A percentile compares a stretch with the other conserved stretches of the same genome.
Evolutionary conservation across 2,797 vertebrate genomes (phyloP).

Genomic region (Propithecus deckenii): DNA sequence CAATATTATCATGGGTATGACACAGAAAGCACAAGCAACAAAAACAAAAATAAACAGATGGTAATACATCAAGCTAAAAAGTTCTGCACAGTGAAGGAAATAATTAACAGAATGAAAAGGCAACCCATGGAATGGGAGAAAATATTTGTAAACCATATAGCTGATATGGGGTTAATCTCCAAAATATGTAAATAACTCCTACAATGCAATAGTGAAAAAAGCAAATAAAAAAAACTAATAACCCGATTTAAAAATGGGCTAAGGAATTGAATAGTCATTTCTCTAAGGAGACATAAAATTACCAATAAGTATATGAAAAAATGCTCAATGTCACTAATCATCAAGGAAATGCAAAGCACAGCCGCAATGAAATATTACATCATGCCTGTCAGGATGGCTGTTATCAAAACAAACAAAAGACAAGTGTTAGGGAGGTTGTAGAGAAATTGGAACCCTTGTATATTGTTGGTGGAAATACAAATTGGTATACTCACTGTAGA

Average conservation of each 20-base stretch:
- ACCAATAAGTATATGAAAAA: neutral
- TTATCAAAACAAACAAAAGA: neutral
- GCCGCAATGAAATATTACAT: neutral
- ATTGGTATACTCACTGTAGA: neutral
- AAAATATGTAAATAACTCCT: neutral
- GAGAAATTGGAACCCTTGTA: neutral
- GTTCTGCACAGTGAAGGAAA: neutral
- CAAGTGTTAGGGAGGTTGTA: neutral
- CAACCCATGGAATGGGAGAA: neutral
- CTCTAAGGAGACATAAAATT: neutral
- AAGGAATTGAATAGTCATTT: neutral
- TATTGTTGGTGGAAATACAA: neutral
- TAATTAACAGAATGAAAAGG: neutral
- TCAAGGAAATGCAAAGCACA: neutral
- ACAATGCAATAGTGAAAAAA: neutral
- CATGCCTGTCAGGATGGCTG: neutral
- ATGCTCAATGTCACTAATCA: neutral
- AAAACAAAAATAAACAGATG: neutral
- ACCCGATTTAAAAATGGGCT: neutral
- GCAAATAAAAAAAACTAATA: neutral
- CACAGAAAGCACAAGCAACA: neutral
- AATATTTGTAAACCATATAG: neutral
- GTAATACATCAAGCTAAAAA: neutral
- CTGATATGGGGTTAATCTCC: neutral
- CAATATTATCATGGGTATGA: neutral